A percentile compares a stretch with the other conserved stretches of the same genome.
Evolutionary conservation across 2,888 invertebrate genomes (phyloP).

Genomic region (Pseudanteris insignis): DNA sequence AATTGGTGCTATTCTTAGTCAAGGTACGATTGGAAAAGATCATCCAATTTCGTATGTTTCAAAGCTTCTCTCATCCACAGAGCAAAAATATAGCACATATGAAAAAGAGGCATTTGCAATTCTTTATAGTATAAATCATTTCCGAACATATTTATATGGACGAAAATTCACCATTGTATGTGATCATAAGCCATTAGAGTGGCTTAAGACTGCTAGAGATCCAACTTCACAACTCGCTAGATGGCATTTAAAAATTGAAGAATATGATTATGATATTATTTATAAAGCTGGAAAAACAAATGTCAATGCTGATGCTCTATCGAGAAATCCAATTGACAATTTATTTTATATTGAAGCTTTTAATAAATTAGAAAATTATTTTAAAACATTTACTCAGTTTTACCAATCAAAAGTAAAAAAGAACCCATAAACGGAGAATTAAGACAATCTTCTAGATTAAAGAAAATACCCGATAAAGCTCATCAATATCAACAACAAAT

Average conservation of each 20-base stretch:
- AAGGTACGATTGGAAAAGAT: background rate
- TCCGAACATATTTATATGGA: background rate
- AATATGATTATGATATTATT: background rate
- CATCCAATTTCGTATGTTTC: background rate
- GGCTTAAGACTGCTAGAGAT: background rate
- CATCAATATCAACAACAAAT: no score
- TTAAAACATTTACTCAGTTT: no score
- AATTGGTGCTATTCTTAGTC: background rate
- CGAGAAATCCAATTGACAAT: background rate
- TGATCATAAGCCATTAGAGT: background rate
- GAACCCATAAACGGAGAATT: no score
- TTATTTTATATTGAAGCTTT: no score
- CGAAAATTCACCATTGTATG: background rate
- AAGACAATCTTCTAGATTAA: no score
- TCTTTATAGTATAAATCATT: background rate
- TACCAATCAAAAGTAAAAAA: no score
- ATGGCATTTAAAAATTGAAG: background rate
- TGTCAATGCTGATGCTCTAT: background rate
- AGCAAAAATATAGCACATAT: background rate
- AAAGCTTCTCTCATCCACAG: background rate
- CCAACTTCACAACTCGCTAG: background rate
- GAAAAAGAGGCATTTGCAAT: constrained; percentile 1
- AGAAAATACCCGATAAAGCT: no score
- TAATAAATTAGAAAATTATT: no score
- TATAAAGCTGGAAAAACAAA: constrained; percentile 2